Conservation (phyloP, 2,888 invertebrate species). For the Thera obeliscata region DNA sequence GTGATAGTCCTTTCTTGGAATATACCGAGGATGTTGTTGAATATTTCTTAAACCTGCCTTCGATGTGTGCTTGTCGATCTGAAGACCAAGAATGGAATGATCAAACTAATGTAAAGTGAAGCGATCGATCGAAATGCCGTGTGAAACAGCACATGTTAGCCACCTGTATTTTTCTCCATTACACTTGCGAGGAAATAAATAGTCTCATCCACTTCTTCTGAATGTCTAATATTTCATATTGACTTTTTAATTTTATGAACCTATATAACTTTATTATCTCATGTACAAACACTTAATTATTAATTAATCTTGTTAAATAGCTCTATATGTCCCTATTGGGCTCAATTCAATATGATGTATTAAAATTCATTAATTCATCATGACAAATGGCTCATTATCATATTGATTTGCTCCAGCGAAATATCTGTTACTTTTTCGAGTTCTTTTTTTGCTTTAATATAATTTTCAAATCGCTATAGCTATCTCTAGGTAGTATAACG, state of each 20-base stretch:
- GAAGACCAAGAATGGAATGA: conserved; percentile 48
- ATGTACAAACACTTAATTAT: no score
- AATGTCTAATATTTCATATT: not conserved
- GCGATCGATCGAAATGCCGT: conserved; percentile 59
- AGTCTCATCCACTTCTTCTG: conserved; percentile 3
- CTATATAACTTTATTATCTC: no score
- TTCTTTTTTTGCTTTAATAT: no score
- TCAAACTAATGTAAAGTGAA: conserved; percentile 48
- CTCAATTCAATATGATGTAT: no score
- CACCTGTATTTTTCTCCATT: conserved; percentile 51
- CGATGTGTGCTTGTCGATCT: conserved; percentile 80
- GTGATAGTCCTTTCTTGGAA: conserved; percentile 79
- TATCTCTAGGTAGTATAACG: not conserved
- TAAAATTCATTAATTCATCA: no score
- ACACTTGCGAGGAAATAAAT: conserved; percentile 21
- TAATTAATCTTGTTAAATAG: no score
- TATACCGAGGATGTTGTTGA: conserved; percentile 80
- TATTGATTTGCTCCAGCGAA: no score
- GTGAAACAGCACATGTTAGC: conserved; percentile 55
- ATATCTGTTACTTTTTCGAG: no score
- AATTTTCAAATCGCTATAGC: not conserved
- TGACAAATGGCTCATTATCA: no score
- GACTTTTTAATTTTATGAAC: not conserved
- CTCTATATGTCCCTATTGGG: no score
- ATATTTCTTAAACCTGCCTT: conserved; percentile 81